phyloP scores from a whole-genome alignment of 2,888 invertebrate species.

The Amphipoea lucens region DNA sequence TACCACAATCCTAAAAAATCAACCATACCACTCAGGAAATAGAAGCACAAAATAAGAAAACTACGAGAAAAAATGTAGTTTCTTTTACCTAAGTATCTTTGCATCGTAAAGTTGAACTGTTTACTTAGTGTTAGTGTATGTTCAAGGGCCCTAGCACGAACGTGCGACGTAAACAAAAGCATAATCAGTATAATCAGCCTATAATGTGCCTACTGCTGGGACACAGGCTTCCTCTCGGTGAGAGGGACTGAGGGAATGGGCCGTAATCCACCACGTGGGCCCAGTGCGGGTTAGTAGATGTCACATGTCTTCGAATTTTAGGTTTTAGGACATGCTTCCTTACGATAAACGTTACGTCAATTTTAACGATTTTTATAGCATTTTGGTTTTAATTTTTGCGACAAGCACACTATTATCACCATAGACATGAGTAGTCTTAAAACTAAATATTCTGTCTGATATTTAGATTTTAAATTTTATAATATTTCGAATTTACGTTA shows the following conservation, averaged over 20 bases:
- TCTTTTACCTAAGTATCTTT: slow-evolving; percentile 25
- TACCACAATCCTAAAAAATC: slow-evolving; percentile 40
- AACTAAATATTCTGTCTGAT: not conserved
- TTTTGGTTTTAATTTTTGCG: not conserved
- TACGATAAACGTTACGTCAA: not conserved
- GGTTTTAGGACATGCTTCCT: not conserved
- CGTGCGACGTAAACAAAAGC: not conserved
- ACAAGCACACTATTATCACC: not conserved
- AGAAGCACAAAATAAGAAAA: slow-evolving; percentile 11
- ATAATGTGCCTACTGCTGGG: not conserved
- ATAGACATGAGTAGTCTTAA: not conserved
- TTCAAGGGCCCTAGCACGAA: not conserved
- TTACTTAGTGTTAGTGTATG: not conserved
- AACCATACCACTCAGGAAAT: slow-evolving; percentile 20
- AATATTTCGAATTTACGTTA: too few species aligned
- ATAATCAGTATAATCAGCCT: not conserved
- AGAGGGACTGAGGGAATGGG: not conserved
- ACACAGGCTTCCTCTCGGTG: not conserved
- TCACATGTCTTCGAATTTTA: not conserved
- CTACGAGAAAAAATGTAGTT: slow-evolving; percentile 17
- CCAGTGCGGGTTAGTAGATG: not conserved
- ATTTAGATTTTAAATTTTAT: not conserved
- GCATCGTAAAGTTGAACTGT: slow-evolving; percentile 16
- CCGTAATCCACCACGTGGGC: not conserved
- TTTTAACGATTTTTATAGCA: not conserved